phyloP scores from a whole-genome alignment of 2,113 vertebrate genomes.

The Chionis minor region DNA sequence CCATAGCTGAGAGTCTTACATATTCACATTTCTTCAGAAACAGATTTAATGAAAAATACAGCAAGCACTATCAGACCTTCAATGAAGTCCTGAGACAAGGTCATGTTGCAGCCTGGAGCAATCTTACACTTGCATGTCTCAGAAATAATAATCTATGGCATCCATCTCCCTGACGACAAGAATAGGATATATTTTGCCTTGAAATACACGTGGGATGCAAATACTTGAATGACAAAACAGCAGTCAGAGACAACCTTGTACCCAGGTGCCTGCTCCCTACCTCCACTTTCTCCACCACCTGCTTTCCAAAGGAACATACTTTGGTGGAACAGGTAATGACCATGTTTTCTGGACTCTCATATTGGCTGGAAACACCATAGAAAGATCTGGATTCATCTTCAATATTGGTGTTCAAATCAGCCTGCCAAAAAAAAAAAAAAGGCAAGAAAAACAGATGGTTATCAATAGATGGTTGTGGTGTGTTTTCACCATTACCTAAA shows the following conservation, averaged over 20 bases:
- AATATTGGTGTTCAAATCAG: constrained; percentile 89
- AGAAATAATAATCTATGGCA: neutral
- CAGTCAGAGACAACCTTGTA: neutral
- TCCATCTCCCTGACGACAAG: neutral
- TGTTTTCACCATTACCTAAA: neutral
- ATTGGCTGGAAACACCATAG: constrained; percentile 94
- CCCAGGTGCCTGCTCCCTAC: constrained; percentile 63
- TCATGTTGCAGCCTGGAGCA: neutral
- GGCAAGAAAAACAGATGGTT: neutral
- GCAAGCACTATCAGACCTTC: neutral
- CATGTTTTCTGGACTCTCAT: constrained; percentile 94
- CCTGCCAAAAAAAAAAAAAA: constrained; percentile 66
- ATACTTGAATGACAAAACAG: neutral
- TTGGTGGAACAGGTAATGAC: constrained; percentile 95
- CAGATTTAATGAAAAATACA: neutral
- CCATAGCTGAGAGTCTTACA: neutral
- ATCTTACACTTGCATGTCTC: neutral
- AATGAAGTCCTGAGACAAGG: neutral
- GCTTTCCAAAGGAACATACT: constrained; percentile 96
- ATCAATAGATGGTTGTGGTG: neutral
- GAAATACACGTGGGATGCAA: neutral
- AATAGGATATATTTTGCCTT: neutral
- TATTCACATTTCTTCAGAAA: neutral
- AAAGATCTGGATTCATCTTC: constrained; percentile 92
- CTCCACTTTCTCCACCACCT: constrained; percentile 97